Evolutionary conservation across 2,888 invertebrate species (phyloP).

Genomic region (Agrochola litura): DNA sequence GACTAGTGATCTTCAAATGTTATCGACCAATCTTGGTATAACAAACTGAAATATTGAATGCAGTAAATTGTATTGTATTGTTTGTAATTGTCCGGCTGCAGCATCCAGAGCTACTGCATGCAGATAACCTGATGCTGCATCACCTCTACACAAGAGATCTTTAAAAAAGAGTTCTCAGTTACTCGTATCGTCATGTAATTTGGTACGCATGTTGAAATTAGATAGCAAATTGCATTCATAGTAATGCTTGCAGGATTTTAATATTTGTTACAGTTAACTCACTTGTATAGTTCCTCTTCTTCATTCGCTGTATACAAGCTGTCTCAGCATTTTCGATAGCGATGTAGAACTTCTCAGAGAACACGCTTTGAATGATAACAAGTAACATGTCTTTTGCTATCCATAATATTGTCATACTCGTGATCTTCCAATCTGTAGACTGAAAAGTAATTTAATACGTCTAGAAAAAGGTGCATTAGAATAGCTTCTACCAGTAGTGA

Average conservation of each 20-base stretch:
- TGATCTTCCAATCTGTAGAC: background rate
- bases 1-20: background rate
- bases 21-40: background rate
- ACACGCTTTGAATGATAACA: conserved; percentile 3
- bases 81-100: background rate
- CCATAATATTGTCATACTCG: background rate
- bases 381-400: conserved; percentile 11
- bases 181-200: background rate
- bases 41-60: background rate
- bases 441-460: conserved; percentile 3
- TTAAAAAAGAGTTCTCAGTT: no score
- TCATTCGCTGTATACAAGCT: conserved; percentile 24
- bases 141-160: background rate
- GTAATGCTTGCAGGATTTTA: no score
- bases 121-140: background rate
- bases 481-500: background rate
- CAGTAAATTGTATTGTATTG: background rate
- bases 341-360: conserved; percentile 34
- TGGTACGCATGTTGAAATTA: background rate
- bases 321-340: conserved; percentile 30
- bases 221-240: background rate
- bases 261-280: background rate
- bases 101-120: no score
- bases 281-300: conserved; percentile 31
- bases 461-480: background rate